Evolutionary conservation across 2,797 vertebrate genomes (phyloP).

Genomic region (Melanogrammus aeglefinus): DNA sequence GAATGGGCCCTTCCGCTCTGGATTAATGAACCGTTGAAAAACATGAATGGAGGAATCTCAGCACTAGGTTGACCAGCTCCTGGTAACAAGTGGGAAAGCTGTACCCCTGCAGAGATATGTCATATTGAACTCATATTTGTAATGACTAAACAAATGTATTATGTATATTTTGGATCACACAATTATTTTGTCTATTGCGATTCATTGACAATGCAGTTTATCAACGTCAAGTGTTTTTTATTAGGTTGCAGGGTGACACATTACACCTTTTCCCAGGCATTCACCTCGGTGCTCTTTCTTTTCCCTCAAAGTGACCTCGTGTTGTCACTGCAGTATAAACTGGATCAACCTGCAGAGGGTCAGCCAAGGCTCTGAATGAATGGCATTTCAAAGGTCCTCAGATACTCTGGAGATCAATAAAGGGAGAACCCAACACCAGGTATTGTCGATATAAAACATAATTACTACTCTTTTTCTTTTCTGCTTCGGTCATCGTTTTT

Average conservation of each 20-base stretch:
- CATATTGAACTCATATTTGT: conserved; percentile 20
- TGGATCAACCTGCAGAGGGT: conserved; percentile 22
- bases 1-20: conserved; percentile 65
- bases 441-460: background rate
- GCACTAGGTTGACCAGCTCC: conserved; percentile 26
- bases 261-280: background rate
- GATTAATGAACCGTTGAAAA: conserved; percentile 55
- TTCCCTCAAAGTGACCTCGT: background rate
- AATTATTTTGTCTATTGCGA: too few relatives aligned
- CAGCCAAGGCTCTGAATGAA: conserved; percentile 47
- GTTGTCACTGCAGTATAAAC: conserved; percentile 13
- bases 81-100: conserved; percentile 25
- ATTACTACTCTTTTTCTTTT: background rate
- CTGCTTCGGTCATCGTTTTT: background rate
- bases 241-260: background rate
- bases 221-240: background rate
- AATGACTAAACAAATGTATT: background rate
- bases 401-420: conserved; percentile 21
- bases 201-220: background rate
- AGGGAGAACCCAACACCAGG: conserved; percentile 16
- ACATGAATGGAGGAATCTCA: conserved; percentile 56
- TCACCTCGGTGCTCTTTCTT: background rate
- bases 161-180: background rate
- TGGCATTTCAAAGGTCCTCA: conserved; percentile 27
- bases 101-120: conserved; percentile 30